Base-by-base conservation (phyloP, 2,113 vertebrate species). In the Piprites chloris region DNA sequence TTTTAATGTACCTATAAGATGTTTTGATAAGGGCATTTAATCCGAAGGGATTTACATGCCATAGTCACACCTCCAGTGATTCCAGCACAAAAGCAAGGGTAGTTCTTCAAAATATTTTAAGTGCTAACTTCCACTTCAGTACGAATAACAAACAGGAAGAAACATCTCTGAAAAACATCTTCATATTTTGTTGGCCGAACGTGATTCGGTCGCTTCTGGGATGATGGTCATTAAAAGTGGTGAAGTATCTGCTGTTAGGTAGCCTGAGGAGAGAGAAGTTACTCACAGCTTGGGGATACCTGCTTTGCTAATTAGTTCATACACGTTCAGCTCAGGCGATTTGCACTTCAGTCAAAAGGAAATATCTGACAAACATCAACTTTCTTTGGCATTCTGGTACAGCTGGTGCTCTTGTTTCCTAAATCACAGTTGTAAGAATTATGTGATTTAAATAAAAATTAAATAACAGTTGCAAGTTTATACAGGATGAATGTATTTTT, bases 1-100 rank as follows among this genome's bases (percentile, higher is more conserved):
- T 98, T 98, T 98, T 98, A 97, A 98, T 96, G 95, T 96, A 96
- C 93, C 95, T 97, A n/a, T 87, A 98, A 97, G 98, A 98, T 94
- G 89, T 95, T 98, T 97, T 97, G 97, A 97, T 97, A 93, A 93
- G 82, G 96, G 91, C 76, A 20, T 85, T 96, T 94, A 97, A 80
- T 96, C 97, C 67, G 5, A 56, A 85, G 96, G 95, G 97, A 95
- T 97, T 97, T 97, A 35, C 37, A 14, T 93, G 85, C 95, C 77
- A 0, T 96, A 80, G 96, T 97, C 90, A 69, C 78, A 96, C 80
- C 90, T 97, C 52, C 92, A 87, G 93, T 97, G 94, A 87, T 94
- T 95, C 87, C 79, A 95, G 93, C 92, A 97, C 88, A 95, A 96
- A 97, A 96, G 92, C 94, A 94, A 95, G 91, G 76, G 76, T 76